Conservation (phyloP, 2,113 vertebrate species). For the Hippocampus barbouri region DNA sequence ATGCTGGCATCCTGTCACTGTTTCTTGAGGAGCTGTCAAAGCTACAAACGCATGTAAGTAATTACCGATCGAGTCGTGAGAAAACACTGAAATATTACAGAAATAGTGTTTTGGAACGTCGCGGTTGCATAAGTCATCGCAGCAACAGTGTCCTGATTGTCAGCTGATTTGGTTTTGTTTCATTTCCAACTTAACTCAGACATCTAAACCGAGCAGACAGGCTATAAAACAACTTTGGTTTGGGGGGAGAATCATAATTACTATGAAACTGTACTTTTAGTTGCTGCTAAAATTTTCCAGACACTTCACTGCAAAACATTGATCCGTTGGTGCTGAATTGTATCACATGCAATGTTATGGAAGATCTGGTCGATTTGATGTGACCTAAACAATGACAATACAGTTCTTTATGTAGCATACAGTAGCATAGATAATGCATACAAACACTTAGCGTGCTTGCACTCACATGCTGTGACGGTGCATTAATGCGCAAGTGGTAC, state of each 20-base stretch:
- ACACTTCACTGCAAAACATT: constrained; percentile 36
- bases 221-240: constrained; percentile 21
- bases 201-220: constrained; percentile 27
- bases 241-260: constrained; percentile 42
- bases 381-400: constrained; percentile 4
- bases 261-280: constrained; percentile 32
- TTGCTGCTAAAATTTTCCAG: constrained; percentile 38
- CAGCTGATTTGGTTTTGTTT: constrained; percentile 27
- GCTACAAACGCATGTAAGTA: not conserved
- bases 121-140: constrained; percentile 1
- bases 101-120: constrained; percentile 12
- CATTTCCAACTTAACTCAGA: constrained; percentile 11
- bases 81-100: not conserved
- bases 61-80: not conserved
- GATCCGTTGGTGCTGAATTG: constrained; percentile 22
- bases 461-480: not conserved
- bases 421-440: not conserved
- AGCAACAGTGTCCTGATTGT: constrained; percentile 4
- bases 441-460: not conserved
- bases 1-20: constrained; percentile 4
- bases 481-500: not conserved
- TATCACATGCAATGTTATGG: constrained; percentile 38
- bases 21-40: constrained; percentile 2
- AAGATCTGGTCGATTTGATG: constrained; percentile 1
- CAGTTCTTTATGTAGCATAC: constrained; percentile 7